phyloP scores from a whole-genome alignment of 2,888 invertebrate genomes.

The Melanostoma mellinum region DNA sequence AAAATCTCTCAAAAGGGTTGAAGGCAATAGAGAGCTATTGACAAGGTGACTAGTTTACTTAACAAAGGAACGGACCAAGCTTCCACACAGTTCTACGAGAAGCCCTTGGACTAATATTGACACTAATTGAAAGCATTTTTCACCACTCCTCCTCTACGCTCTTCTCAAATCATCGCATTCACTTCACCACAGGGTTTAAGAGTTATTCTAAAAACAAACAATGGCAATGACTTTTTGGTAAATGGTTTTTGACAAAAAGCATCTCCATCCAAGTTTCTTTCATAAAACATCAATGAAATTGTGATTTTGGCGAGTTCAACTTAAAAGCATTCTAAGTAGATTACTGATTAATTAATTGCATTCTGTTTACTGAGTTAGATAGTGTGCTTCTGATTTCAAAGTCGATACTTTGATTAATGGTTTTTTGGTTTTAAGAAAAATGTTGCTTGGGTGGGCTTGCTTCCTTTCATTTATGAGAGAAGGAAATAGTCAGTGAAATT shows the following conservation, averaged over 20 bases:
- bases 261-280: too few relatives aligned
- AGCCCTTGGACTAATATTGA: constrained; percentile 57
- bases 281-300: too few relatives aligned
- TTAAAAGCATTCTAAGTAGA: too few relatives aligned
- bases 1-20: constrained; percentile 63
- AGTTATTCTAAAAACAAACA: constrained; percentile 39
- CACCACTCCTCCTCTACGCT: neutral
- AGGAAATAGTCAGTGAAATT: too few relatives aligned
- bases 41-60: constrained; percentile 59
- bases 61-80: constrained; percentile 49
- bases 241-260: neutral
- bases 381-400: too few relatives aligned
- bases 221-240: constrained; percentile 17
- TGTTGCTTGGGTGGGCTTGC: too few relatives aligned
- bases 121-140: constrained; percentile 63
- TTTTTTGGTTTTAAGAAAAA: too few relatives aligned
- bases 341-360: too few relatives aligned
- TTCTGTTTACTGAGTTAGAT: too few relatives aligned
- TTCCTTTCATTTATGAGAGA: too few relatives aligned
- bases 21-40: constrained; percentile 43
- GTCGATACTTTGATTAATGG: too few relatives aligned
- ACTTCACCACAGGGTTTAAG: neutral
- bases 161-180: neutral
- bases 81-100: constrained; percentile 31
- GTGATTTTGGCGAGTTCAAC: too few relatives aligned